Evolutionary conservation across 2,113 vertebrate species (phyloP).

Genomic region (Microcebus murinus): DNA sequence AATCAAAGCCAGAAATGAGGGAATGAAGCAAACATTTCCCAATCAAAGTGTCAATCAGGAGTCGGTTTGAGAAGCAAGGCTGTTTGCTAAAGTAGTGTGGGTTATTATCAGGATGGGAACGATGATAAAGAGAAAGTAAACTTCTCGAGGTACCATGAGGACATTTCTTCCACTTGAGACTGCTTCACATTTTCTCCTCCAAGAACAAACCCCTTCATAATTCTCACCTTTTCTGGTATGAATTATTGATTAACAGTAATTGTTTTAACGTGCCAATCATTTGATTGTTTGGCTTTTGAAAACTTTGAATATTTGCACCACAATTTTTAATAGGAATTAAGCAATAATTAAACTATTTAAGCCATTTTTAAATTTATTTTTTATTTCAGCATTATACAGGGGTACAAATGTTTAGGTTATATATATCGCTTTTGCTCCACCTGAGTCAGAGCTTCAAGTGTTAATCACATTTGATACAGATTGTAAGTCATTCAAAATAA

Average conservation of each 20-base stretch:
- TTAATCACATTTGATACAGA: neutral
- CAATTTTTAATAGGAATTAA: neutral
- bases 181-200: neutral
- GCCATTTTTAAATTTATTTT: too few relatives aligned
- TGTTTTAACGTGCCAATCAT: neutral
- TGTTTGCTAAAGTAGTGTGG: neutral
- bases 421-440: too few relatives aligned
- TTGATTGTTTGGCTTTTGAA: neutral
- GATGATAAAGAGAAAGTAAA: neutral
- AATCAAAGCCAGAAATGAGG: neutral
- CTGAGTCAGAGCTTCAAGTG: too few relatives aligned
- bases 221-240: neutral
- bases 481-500: neutral
- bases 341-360: neutral
- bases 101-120: neutral
- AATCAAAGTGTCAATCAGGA: neutral
- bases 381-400: too few relatives aligned
- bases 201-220: neutral
- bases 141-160: neutral
- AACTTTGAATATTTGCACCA: neutral
- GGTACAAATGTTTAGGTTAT: too few relatives aligned
- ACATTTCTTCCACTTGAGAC: neutral
- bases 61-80: neutral
- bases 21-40: neutral
- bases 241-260: neutral